Conservation (phyloP, 2,797 vertebrate species). For the Pipistrellus nathusii region DNA sequence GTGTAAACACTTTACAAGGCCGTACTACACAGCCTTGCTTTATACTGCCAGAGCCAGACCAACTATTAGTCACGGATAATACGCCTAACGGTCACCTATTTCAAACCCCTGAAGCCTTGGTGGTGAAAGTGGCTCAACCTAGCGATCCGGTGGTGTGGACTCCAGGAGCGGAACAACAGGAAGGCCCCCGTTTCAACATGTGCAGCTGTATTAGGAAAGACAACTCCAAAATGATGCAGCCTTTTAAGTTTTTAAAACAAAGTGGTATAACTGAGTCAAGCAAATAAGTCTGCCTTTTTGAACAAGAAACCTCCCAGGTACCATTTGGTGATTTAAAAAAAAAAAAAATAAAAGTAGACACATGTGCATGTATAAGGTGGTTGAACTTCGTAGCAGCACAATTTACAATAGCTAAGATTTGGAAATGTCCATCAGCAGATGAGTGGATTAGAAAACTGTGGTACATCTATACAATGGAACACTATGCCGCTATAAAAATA, state of each 20-base stretch:
- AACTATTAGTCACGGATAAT: background rate
- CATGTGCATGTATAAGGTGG: rapidly evolving
- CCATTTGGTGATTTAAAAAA: background rate
- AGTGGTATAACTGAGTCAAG: background rate
- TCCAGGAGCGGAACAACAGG: background rate
- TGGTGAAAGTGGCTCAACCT: background rate
- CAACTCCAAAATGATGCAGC: rapidly evolving
- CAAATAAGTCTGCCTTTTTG: background rate
- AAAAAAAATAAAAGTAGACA: background rate
- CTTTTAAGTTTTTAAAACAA: background rate
- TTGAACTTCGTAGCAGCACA: background rate
- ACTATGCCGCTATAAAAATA: too few relatives aligned
- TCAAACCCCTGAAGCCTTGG: background rate
- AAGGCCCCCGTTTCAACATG: background rate
- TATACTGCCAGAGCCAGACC: background rate
- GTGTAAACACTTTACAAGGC: background rate
- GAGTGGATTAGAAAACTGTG: too few relatives aligned
- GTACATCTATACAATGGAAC: too few relatives aligned
- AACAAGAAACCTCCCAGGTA: background rate
- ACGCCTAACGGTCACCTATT: background rate
- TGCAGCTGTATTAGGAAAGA: background rate
- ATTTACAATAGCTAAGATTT: too few relatives aligned
- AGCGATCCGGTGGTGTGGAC: background rate
- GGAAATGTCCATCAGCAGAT: too few relatives aligned
- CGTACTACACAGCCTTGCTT: background rate